Base-by-base conservation (phyloP, 2,113 vertebrate genomes). In the Aplodontia rufa region DNA sequence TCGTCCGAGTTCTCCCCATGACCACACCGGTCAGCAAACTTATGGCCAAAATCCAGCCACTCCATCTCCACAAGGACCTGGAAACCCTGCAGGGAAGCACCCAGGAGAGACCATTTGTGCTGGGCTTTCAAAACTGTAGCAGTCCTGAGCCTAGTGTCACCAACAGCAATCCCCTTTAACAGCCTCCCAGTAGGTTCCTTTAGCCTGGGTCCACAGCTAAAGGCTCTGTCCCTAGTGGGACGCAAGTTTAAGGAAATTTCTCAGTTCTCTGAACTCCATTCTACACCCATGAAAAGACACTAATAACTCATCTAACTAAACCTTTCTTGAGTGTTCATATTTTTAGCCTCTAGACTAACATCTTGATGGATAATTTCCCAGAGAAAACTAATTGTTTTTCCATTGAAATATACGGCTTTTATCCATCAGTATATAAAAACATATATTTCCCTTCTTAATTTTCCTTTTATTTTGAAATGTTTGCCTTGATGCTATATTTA, bases 31-130 rank as follows among this genome's bases (percentile, higher is more conserved):
- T 99, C 99, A 0, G 99, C 99, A 98, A 99, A 99, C 96, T 99
- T 99, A 97, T 99, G 99, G 64, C 99, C 99, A 89, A 99, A 99
- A 97, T 99, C 99, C 96, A 99, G 98, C 99, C 99, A 99, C 96
- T 99, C 99, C 0, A 98, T 99, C 98, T 99, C 99, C 98, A 99
- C 99, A 53, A 99, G 98, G 96, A 99, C 99, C 98, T 99, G 99
- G 98, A 99, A 99, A 96, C 99, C 99, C 99, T 99, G 98, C 12
- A 68, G 90, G 49, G 80, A 97, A 87, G 82, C 60, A 96, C 22
- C 64, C 62, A 89, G 53, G 37, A 96, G 47, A 95, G 60, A 88
- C 13, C 19, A 26, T 53, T 79, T 75, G 58, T 83, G 62, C 60
- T 82, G 26, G 19, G 82, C 66, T 80, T 64, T 69, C n/a, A 49